Evolutionary conservation across 2,113 vertebrate species (phyloP).

Genomic region (Fregetta grallaria): DNA sequence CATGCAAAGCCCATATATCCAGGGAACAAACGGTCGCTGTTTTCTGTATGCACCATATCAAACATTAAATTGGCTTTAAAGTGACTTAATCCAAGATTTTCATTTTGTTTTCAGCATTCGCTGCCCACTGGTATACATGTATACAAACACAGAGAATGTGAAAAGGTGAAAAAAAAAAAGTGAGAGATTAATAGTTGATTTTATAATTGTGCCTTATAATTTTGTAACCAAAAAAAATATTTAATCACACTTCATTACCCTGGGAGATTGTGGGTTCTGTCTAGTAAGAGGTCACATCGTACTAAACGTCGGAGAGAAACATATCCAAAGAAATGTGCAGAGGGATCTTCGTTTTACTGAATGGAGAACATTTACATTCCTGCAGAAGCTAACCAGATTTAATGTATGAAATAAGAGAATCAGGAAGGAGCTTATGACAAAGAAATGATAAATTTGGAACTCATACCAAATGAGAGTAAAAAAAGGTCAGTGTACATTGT

Average conservation of each 20-base stretch:
- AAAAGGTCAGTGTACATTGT: background rate
- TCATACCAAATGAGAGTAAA: background rate
- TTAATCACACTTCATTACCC: background rate
- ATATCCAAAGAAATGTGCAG: background rate
- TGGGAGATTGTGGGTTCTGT: background rate
- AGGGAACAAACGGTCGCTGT: background rate
- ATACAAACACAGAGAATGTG: background rate
- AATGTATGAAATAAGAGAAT: background rate
- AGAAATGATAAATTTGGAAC: background rate
- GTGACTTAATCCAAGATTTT: background rate
- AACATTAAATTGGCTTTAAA: background rate
- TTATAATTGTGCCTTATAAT: background rate
- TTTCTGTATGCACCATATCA: background rate
- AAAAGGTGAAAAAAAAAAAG: background rate
- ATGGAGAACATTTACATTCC: background rate
- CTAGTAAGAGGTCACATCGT: background rate
- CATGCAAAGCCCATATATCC: background rate
- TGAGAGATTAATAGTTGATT: background rate
- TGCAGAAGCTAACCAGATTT: background rate
- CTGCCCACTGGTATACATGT: background rate
- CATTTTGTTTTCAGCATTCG: background rate
- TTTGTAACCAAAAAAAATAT: background rate
- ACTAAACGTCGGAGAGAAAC: background rate
- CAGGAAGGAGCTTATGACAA: background rate
- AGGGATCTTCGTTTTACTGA: background rate